Evolutionary conservation across 1,140 invertebrate species (phyloP), one percentile per base, ranked within the genome.

Genomic region (Meloidogyne hapla): DNA sequence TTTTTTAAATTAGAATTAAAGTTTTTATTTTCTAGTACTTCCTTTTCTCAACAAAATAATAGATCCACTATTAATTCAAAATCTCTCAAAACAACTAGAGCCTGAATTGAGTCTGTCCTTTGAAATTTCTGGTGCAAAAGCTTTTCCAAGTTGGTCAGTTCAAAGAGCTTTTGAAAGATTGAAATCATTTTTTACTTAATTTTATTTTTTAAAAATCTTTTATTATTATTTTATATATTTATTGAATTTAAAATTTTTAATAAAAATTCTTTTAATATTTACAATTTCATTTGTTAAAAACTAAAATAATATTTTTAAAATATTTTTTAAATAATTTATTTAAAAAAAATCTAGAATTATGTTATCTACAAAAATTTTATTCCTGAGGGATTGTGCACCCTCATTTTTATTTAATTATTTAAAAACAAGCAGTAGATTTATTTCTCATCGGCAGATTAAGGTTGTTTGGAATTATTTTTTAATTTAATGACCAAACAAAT

Each of bases 331-430:
- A 33, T 6, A 33, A 33, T 33, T 4, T 33, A 6, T 1, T 56
- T n/a, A n/a, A 8, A n/a, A 56, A n/a, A n/a, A 56, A 56, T n/a
- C n/a, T 8, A 33, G 33, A 33, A 6, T 33, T 33, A 56, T 56
- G 48, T 6, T n/a, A n/a, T 18, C 18, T 8, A 9, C 48, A 56
- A 15, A 5, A n/a, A 56, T 56, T 56, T 56, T 56, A 56, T 56
- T 56, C 6, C 48, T 18, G 12, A 18, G 1, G n/a, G 48, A 0
- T n/a, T n/a, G 2, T 9, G 8, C 48, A 5, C 8, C 48, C 18
- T 56, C 48, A n/a, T 56, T 6, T 56, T n/a, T 56, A n/a, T 56
- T 56, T 56, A 56, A 56, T n/a, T 56, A 56, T 56, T 56, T 56
- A 56, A n/a, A n/a, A 56, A 21, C 18, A 56, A 18, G 48, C 48